Evolutionary conservation across 2,113 vertebrate species (phyloP).

Genomic region (Nicator chloris): DNA sequence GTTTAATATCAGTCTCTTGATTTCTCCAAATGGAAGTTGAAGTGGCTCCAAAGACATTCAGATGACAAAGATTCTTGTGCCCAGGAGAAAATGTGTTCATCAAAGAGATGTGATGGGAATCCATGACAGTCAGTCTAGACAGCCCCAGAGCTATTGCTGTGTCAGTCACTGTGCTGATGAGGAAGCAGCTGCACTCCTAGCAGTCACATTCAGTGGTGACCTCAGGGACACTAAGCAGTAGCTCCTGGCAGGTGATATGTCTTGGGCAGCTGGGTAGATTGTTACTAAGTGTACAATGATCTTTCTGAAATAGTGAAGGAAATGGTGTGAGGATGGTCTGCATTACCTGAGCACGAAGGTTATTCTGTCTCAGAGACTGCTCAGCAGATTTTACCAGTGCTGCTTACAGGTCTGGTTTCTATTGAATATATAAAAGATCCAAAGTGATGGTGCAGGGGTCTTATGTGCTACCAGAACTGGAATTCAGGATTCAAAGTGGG

Average conservation of each 20-base stretch:
- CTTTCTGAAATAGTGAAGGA: not conserved
- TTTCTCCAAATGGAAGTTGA: not conserved
- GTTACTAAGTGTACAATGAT: not conserved
- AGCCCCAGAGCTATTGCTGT: not conserved
- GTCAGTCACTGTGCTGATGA: not conserved
- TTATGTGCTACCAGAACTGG: not conserved
- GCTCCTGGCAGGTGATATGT: rapidly evolving
- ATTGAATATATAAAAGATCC: not conserved
- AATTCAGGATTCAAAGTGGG: not conserved
- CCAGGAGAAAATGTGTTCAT: not conserved
- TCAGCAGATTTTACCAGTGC: not conserved
- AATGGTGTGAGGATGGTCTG: not conserved
- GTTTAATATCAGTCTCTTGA: not conserved
- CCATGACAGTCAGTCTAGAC: not conserved
- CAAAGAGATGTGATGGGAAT: not conserved
- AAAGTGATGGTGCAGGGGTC: not conserved
- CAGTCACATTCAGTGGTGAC: not conserved
- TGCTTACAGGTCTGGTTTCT: not conserved
- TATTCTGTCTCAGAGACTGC: not conserved
- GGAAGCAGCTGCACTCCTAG: not conserved
- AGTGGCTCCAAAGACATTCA: not conserved
- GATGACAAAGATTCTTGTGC: not conserved
- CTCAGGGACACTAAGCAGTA: not conserved
- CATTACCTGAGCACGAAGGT: not conserved
- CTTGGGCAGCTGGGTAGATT: not conserved